Evolutionary conservation across 2,797 vertebrate genomes (phyloP).

Genomic region (Pipistrellus kuhlii): DNA sequence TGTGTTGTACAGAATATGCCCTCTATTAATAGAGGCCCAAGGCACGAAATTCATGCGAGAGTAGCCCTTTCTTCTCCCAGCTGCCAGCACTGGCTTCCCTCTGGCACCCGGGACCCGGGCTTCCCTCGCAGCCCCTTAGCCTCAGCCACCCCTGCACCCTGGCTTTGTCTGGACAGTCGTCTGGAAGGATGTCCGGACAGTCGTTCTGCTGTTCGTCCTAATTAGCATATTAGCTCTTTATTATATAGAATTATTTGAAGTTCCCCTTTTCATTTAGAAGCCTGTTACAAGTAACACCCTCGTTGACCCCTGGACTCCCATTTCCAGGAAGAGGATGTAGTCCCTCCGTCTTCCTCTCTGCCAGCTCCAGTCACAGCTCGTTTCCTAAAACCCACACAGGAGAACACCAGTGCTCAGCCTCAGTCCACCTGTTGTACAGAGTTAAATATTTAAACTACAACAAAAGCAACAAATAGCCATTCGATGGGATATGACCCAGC

Average conservation of each 20-base stretch:
- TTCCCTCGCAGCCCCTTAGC: too few species aligned
- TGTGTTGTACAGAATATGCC: neutral
- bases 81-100: too few species aligned
- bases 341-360: neutral
- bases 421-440: neutral
- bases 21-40: too few species aligned
- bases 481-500: neutral
- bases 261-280: neutral
- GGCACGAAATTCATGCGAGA: too few species aligned
- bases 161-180: too few species aligned
- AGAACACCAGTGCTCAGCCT: neutral
- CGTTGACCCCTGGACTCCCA: neutral
- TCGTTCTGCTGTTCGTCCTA: too few species aligned
- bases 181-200: too few species aligned
- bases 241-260: neutral
- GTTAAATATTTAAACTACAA: constrained; percentile 9
- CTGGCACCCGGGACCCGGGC: too few species aligned
- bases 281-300: neutral
- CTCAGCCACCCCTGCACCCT: too few species aligned
- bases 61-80: too few species aligned
- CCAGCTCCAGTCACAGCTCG: neutral
- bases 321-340: neutral
- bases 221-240: too few species aligned
- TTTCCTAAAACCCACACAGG: constrained; percentile 35
- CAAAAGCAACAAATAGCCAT: neutral